Evolutionary conservation across 2,888 invertebrate species (phyloP), one percentile per base, ranked within the genome.

Genomic region (Acleris literana): DNA sequence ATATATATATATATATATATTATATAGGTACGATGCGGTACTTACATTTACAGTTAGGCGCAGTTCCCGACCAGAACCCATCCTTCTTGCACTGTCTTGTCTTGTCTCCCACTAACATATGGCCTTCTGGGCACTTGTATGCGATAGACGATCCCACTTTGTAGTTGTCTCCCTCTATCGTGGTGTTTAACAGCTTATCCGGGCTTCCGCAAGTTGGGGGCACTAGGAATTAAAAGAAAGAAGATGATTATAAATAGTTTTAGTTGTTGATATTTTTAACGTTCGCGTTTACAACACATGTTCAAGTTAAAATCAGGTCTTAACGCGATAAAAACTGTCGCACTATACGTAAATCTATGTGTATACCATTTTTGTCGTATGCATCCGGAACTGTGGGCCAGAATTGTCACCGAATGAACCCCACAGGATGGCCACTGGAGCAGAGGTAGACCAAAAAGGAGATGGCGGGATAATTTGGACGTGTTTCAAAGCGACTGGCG

Each of bases 201-300:
- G 98, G 98, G 79, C 97, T 97, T 16, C 98, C 98, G 79, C 98
- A 98, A 0, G 95, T 94, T 3, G 96, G 94, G 0, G 97, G 97
- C 71, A 95, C 97, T 97, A 86, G 17, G 84, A 83, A 72, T 68
- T 64, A 3, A 11, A 6, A 7, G 1, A 4, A 46, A n/a, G 3
- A n/a, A 20, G 18, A 6, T 11, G 7, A 18, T 20, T 3, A 49
- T 29, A 25, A 29, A 9, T 29, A 7, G 33, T 33, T 33, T 9
- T 9, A 9, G 33, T 33, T 33, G 33, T 33, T 29, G 29, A 29
- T 29, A 29, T 5, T 17, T 48, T n/a, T 18, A n/a, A n/a, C n/a
- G n/a, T n/a, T n/a, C n/a, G n/a, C n/a, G n/a, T n/a, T n/a, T 25
- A 7, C 33, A 29, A 33, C 33, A 33, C 33, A 9, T 33, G 3